Evolutionary conservation across 2,797 vertebrate species (phyloP).

Genomic region (Telmatherina bonti): DNA sequence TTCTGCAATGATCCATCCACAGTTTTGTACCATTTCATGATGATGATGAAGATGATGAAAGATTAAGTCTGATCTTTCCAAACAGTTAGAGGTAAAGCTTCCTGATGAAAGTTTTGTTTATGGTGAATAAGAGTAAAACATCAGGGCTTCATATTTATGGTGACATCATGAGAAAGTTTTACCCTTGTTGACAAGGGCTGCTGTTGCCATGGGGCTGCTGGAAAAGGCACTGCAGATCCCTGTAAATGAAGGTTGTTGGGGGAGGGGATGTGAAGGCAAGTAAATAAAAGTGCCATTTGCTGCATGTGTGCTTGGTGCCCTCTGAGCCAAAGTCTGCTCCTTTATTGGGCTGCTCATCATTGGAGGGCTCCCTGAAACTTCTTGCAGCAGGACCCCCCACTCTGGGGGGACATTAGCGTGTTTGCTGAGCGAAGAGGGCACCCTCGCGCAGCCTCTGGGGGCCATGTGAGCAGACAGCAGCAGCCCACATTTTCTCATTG

Average conservation of each 20-base stretch:
- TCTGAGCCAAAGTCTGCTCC: constrained; percentile 62
- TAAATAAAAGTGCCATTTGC: constrained; percentile 82
- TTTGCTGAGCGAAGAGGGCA: constrained; percentile 66
- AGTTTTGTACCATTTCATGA: background rate
- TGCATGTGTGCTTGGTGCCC: constrained; percentile 77
- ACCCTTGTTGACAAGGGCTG: constrained; percentile 67
- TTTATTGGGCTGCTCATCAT: constrained; percentile 62
- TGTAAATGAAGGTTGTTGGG: constrained; percentile 75
- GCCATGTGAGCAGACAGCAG: constrained; percentile 71
- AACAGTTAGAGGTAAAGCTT: constrained; percentile 8
- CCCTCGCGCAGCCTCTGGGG: constrained; percentile 51
- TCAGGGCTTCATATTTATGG: constrained; percentile 29
- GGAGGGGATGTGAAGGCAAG: constrained; percentile 60
- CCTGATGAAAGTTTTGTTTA: background rate
- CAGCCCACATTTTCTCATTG: constrained; percentile 59
- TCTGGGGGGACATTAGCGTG: constrained; percentile 48
- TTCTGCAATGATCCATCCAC: background rate
- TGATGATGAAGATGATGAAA: constrained; percentile 1
- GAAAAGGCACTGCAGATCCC: constrained; percentile 70
- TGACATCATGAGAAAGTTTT: constrained; percentile 87
- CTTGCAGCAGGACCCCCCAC: constrained; percentile 40
- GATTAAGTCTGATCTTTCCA: constrained; percentile 6
- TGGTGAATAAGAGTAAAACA: constrained; percentile 8
- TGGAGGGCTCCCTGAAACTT: constrained; percentile 29
- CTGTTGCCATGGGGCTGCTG: constrained; percentile 81